Base-by-base conservation (phyloP, 2,888 invertebrate genomes). In the Labia minor region DNA sequence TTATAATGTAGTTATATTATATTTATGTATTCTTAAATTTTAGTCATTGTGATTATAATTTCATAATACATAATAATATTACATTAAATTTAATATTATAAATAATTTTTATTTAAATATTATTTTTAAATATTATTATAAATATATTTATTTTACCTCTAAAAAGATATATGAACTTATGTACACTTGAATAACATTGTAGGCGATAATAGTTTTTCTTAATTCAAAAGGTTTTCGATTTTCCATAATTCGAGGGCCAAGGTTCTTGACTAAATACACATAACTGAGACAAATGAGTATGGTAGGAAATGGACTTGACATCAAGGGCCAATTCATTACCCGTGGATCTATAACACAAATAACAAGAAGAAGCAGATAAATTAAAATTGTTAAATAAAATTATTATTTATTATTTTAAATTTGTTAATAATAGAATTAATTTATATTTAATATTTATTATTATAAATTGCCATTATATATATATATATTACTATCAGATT, bases 301-400 rank as follows among this genome's bases (percentile, higher is more conserved):
- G 73, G 95, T 95, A 74, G 95, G 95, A 76, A 92, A 86, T 70
- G 95, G 95, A 73, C 92, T 92, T 76, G 90, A 88, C 93, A 97
- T 95, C 81, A 96, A 83, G 75, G 90, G 86, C 92, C 92, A 95
- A 79, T 88, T 86, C 79, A 90, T 91, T 74, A 95, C 92, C 77
- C 96, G 84, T 70, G 87, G 83, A 82, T 92, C 92, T 92, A 83
- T 72, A 85, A 85, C 19, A 73, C 67, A 69, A 72, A 74, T 73
- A 72, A 68, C 3, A 63, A n/a, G n/a, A n/a, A 67, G 14, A 63
- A 64, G 3, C 26, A 67, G 20, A n/a, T 33, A 1, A 21, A 62
- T 65, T 65, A 67, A 62, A 64, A 65, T 68, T 62, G 61, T 49
- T 3, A 21, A 61, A 63, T 18, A 6, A 1, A 26, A 21, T 8